These are phyloP conservation scores for Rallus limicola DNA, from an alignment of 2,113 vertebrate genomes.

Conservation along the genomic window DNA sequence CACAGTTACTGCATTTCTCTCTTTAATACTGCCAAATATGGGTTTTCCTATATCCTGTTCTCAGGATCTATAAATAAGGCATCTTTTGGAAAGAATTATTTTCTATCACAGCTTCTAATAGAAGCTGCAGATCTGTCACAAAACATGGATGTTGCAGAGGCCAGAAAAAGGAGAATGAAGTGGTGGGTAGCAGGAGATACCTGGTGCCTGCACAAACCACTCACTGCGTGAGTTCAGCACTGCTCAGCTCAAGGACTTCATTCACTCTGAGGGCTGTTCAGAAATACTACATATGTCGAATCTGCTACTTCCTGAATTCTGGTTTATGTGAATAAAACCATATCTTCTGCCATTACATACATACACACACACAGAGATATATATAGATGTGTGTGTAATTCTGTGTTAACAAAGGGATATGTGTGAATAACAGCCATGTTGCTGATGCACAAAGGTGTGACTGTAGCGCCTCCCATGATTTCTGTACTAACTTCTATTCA, in stretches of 20 bases:
- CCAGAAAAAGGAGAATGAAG: neutral
- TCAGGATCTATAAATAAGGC: neutral
- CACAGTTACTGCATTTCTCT: neutral
- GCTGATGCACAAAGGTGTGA: neutral
- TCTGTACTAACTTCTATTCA: neutral
- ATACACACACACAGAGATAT: neutral
- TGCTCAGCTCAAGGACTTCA: neutral
- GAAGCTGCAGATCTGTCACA: neutral
- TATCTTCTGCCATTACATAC: neutral
- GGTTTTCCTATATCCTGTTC: neutral
- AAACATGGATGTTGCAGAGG: neutral
- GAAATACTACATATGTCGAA: neutral
- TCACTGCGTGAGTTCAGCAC: neutral
- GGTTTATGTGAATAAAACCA: neutral
- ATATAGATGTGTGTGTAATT: too few relatives aligned
- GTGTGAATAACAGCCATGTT: neutral
- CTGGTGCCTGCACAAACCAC: neutral
- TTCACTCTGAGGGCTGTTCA: neutral
- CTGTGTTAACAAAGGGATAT: neutral
- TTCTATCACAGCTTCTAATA: neutral
- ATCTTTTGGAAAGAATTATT: neutral
- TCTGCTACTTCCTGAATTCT: neutral
- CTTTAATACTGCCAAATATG: neutral
- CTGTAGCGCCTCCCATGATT: neutral
- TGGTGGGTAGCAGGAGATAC: neutral